These are phyloP conservation scores for Tretioscincus oriximinensis DNA, from an alignment of 2,113 vertebrate species.

Conservation along the genomic window DNA sequence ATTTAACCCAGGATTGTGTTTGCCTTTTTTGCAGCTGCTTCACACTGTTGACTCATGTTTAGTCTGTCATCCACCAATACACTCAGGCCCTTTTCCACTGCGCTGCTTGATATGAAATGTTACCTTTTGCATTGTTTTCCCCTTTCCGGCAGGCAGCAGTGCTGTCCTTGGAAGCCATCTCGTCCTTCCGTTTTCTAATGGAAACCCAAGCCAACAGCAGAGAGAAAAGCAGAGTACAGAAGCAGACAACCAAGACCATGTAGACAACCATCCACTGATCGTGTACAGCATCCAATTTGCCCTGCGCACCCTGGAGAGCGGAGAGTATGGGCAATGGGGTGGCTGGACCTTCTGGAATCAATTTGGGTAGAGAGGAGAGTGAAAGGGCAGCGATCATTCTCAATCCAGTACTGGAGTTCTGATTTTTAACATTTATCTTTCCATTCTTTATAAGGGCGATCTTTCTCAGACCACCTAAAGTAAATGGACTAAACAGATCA, in stretches of 20 bases:
- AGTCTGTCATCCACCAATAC: too few species aligned
- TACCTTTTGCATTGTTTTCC: constrained; percentile 59
- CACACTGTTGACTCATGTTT: too few species aligned
- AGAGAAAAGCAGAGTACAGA: constrained; percentile 67
- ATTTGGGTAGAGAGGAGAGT: background rate
- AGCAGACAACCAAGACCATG: constrained; percentile 68
- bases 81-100: too few species aligned
- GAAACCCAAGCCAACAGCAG: constrained; percentile 64
- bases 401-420: too few species aligned
- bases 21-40: too few species aligned
- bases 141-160: background rate
- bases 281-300: background rate
- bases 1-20: too few species aligned
- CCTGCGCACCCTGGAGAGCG: background rate
- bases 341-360: background rate
- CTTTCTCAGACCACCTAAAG: too few species aligned
- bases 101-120: background rate
- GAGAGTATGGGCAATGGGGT: background rate
- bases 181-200: constrained; percentile 47
- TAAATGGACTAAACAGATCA: too few species aligned
- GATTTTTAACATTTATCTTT: too few species aligned
- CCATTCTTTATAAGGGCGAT: too few species aligned
- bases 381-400: too few species aligned
- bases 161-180: background rate
- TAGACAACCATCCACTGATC: constrained; percentile 45